phyloP scores from a whole-genome alignment of 2,113 vertebrate species.

The Phalacrocorax carbo region DNA sequence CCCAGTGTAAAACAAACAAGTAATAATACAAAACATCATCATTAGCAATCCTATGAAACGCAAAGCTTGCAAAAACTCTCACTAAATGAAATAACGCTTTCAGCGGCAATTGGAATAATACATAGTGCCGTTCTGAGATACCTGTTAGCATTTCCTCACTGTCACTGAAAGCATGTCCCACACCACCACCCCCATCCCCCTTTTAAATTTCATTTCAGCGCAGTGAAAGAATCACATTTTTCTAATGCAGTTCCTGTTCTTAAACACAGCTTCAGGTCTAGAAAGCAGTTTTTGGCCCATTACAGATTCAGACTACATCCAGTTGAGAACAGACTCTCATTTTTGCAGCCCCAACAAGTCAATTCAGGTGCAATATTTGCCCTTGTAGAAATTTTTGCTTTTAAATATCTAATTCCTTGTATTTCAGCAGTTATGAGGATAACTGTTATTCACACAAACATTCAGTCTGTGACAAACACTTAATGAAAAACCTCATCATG shows the following conservation, averaged over 20 bases:
- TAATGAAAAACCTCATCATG: accelerated
- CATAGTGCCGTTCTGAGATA: background rate
- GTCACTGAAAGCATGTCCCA: background rate
- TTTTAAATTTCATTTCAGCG: background rate
- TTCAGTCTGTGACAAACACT: background rate
- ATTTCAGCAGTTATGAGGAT: background rate
- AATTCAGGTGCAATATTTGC: background rate
- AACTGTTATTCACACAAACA: background rate
- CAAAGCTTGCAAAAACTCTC: background rate
- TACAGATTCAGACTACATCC: background rate
- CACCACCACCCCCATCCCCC: no score
- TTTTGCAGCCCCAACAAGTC: background rate
- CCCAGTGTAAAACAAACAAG: background rate
- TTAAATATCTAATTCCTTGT: background rate
- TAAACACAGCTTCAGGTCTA: background rate
- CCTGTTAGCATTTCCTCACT: background rate
- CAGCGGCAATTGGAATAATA: background rate
- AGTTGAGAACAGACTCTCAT: background rate
- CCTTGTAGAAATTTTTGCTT: background rate
- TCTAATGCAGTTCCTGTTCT: background rate
- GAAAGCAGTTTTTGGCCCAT: background rate
- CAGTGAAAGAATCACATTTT: background rate
- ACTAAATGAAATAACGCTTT: background rate
- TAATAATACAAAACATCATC: background rate
- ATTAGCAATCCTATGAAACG: background rate